Base-by-base conservation (phyloP, 2,888 invertebrate genomes). In the Xanthia icteritia region DNA sequence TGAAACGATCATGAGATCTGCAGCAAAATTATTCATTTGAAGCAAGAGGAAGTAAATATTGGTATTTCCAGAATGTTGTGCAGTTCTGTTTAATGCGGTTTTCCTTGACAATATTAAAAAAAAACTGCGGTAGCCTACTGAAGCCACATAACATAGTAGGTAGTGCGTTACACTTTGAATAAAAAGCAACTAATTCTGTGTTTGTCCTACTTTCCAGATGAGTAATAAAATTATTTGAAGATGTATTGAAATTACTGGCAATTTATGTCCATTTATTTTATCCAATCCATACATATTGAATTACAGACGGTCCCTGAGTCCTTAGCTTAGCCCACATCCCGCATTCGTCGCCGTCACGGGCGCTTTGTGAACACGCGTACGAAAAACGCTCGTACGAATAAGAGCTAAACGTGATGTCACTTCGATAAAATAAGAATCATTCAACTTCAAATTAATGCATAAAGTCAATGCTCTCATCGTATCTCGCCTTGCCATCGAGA, bases 101-200 rank as follows among this genome's bases (percentile, higher is more conserved):
- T 82, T 82, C 76, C 77, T 64, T 51, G 76, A 65, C 39, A 76
- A 75, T 51, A 58, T 51, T n/a, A n/a, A 31, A 65, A 64, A 65
- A 27, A 73, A 63, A 61, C 45, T 15, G 42, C 31, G 3, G 20
- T 20, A 39, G 39, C 9, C 39, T 39, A 27, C 36, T 15, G 36
- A 48, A 64, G 17, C 48, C 39, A 64, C 48, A 31, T 65, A 27
- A 6, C 9, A 58, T 9, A 58, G 23, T 6, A 58, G 42, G 23
- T 6, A 58, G 42, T 65, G 56, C 36, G 6, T 51, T 17, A 64
- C 8, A 39, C 17, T 23, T 23, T 23, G 11, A 42, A 48, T n/a
- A 61, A 36, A 27, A 69, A 70, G 13, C 17, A 13, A 42, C 13
- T n/a, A 68, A 58, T 66, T 39, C 17, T 15, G 48, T 39, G 36